phyloP scores from a whole-genome alignment of 2,797 vertebrate species.

The Picus viridis region DNA sequence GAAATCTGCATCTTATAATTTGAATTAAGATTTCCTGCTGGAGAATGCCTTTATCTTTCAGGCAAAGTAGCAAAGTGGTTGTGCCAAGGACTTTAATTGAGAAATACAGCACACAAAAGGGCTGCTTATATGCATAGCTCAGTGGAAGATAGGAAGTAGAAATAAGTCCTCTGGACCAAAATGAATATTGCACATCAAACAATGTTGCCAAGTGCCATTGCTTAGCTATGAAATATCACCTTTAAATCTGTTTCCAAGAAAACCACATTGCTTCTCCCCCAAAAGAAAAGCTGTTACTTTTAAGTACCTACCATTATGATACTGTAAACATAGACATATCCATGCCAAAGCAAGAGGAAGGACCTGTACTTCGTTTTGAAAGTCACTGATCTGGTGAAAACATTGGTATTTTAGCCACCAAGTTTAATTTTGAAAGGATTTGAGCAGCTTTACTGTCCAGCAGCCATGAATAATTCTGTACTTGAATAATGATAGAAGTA shows the following conservation, averaged over 20 bases:
- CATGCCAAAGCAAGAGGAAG: neutral
- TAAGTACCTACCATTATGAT: neutral
- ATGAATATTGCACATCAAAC: neutral
- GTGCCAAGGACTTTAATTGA: conserved; percentile 32
- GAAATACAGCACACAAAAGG: conserved; percentile 34
- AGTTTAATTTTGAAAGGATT: conserved; percentile 52
- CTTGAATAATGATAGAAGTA: neutral
- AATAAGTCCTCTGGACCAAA: conserved; percentile 9
- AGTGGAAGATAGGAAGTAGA: neutral
- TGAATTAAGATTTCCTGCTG: conserved; percentile 3
- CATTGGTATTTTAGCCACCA: conserved; percentile 12
- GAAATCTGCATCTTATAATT: neutral
- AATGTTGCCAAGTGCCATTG: neutral
- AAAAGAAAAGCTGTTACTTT: neutral
- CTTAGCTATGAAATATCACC: neutral
- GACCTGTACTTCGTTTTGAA: neutral
- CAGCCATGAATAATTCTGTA: conserved; percentile 20
- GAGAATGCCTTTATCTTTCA: conserved; percentile 29
- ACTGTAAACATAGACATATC: neutral
- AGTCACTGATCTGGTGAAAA: conserved; percentile 23
- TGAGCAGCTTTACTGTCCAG: conserved; percentile 33
- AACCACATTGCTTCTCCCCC: neutral
- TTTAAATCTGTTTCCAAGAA: neutral
- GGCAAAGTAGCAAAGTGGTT: conserved; percentile 21
- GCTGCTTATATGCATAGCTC: neutral